phyloP scores from a whole-genome alignment of 1,140 invertebrate genomes.

The Saccostrea cuccullata region DNA sequence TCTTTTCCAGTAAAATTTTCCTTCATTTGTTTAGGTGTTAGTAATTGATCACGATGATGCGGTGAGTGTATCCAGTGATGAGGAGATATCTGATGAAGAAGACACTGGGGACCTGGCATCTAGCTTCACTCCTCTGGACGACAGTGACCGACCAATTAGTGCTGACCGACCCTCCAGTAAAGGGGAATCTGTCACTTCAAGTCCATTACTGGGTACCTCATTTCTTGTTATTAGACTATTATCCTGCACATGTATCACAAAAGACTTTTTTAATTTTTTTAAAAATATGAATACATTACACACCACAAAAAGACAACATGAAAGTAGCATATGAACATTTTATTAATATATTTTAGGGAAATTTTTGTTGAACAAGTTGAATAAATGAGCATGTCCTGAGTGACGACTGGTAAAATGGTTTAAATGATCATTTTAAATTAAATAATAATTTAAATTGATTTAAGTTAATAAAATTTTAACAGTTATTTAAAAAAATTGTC shows the following conservation, averaged over 20 bases:
- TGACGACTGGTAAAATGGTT: no score
- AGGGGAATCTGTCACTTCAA: background rate
- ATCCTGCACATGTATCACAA: background rate
- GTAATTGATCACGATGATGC: slow-evolving; percentile 66
- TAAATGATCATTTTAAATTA: no score
- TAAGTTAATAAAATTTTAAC: background rate
- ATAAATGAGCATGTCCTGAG: background rate
- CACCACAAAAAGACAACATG: no score
- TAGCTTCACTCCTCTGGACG: slow-evolving; percentile 36
- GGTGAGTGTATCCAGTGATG: slow-evolving; percentile 60
- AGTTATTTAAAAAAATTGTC: background rate
- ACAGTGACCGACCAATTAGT: slow-evolving; percentile 18
- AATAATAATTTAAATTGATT: background rate
- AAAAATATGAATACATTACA: background rate
- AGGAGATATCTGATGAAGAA: slow-evolving; percentile 52
- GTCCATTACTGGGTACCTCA: slow-evolving; percentile 2
- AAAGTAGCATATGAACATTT: no score
- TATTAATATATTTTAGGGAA: no score
- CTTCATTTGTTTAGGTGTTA: slow-evolving; percentile 53
- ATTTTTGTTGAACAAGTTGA: background rate
- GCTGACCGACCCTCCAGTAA: background rate
- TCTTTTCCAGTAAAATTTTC: background rate
- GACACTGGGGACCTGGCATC: slow-evolving; percentile 43
- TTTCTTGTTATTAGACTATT: background rate
- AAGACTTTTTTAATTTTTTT: background rate